Conservation (phyloP, 2,888 invertebrate species). For the Scrobipalpa costella region DNA sequence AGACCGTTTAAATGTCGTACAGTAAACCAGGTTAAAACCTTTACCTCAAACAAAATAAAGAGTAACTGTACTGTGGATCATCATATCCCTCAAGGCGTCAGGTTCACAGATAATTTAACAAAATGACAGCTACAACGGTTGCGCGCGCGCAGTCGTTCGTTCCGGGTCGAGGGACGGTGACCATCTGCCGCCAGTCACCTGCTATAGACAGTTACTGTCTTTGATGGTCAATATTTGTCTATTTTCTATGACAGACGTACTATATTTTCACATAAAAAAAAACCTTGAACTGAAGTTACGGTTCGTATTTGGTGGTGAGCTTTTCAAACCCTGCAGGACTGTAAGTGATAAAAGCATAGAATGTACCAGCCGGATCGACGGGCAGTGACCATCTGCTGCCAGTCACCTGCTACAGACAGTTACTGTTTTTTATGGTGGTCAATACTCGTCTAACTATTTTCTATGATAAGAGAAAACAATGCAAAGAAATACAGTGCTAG, state of each 20-base stretch:
- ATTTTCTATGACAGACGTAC: not conserved
- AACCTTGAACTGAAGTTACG: too few relatives aligned
- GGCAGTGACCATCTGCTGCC: not conserved
- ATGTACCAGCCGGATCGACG: too few relatives aligned
- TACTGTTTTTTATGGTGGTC: not conserved
- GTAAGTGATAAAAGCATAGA: too few relatives aligned
- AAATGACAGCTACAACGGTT: slow-evolving; percentile 34
- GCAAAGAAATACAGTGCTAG: too few relatives aligned
- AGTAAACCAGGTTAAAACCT: slow-evolving; percentile 17
- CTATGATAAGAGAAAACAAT: too few relatives aligned
- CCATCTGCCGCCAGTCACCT: slow-evolving; percentile 41
- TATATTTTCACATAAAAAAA: too few relatives aligned
- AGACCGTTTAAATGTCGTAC: slow-evolving; percentile 11
- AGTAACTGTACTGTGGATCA: not conserved
- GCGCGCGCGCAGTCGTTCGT: slow-evolving; percentile 40
- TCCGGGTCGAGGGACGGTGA: slow-evolving; percentile 45
- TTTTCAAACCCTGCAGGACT: too few relatives aligned
- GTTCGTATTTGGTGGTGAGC: too few relatives aligned
- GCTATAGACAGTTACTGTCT: not conserved
- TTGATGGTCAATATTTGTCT: slow-evolving; percentile 1
- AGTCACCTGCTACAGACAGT: not conserved
- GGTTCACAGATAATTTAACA: slow-evolving; percentile 23
- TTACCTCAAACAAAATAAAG: slow-evolving; percentile 5
- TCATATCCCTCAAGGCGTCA: slow-evolving; percentile 17
- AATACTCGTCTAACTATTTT: not conserved